Evolutionary conservation across 2,797 vertebrate genomes (phyloP), one percentile per base, ranked within the genome.

Genomic region (Hapalemur alaotrensis): DNA sequence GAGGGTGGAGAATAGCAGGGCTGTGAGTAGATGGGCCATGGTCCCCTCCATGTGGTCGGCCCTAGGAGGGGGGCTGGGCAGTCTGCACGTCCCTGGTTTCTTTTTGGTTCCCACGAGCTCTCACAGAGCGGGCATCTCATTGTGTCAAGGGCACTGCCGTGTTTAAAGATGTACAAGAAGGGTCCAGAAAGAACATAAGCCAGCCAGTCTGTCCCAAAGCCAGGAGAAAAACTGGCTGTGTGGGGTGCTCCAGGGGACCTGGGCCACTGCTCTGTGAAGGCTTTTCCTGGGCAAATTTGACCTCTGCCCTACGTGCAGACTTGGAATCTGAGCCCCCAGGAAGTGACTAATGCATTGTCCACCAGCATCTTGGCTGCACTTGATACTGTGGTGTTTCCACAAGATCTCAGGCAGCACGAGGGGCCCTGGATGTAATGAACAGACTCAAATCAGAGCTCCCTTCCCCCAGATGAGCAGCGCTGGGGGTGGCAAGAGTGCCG

Each of bases 391-490:
- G 23, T 48, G 72, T 25, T 25, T 54, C 11, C 23, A 15, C 23
- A 46, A 50, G 57, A n/a, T 41, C 25, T 22, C 11, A 84, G 48
- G 14, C 3, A n/a, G 57, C 61, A 35, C 13, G 0, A 48, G 15
- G 38, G 17, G 78, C 84, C 14, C n/a, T 12, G 72, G 38, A 25
- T 46, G 70, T 43, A 59, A 25, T 0, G 80, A 52, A 84, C 4
- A 23, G 57, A 92, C 38, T n/a, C 38, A 43, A 57, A 20, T 8
- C 54, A 57, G 54, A 83, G 70, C 3, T 25, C 50, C 15, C 25
- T 17, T 25, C 10, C 52, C 18, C 2, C 8, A 20, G 3, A 32
- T 0, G 6, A 50, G 28, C 23, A 48, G 65, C 0, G 9, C n/a
- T 7, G 15, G 35, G 85, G 59, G 11, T 20, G 90, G 32, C 35